phyloP scores from a whole-genome alignment of 2,113 vertebrate species.

The Axis porcinus region DNA sequence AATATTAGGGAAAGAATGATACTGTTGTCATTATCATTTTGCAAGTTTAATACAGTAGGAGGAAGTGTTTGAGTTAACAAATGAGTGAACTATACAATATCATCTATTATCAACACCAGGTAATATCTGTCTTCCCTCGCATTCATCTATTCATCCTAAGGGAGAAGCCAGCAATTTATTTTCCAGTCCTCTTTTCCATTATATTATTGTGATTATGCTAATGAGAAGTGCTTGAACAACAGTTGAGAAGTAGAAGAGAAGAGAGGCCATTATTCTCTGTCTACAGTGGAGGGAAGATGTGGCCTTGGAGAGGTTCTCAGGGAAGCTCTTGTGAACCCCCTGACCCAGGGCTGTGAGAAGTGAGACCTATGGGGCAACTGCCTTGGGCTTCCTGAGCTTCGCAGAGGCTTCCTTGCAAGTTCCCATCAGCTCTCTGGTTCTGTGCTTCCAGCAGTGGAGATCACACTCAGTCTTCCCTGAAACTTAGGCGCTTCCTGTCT shows the following conservation, averaged over 20 bases:
- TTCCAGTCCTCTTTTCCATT: neutral
- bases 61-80: neutral
- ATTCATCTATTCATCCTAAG: neutral
- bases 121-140: neutral
- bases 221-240: neutral
- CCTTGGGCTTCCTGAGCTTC: neutral
- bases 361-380: rapidly evolving
- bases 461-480: neutral
- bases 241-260: neutral
- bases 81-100: neutral
- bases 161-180: neutral
- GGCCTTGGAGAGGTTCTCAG: neutral
- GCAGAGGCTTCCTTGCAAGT: neutral
- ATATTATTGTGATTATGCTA: neutral
- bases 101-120: neutral
- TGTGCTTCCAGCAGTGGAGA: neutral
- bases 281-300: neutral
- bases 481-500: neutral
- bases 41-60: neutral
- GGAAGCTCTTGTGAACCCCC: neutral
- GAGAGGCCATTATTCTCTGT: neutral
- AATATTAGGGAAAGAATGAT: neutral
- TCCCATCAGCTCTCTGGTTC: neutral
- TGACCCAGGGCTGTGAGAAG: neutral
- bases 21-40: neutral